Base-by-base conservation (phyloP, 2,113 vertebrate species). In the Telmatochromis sp. region DNA sequence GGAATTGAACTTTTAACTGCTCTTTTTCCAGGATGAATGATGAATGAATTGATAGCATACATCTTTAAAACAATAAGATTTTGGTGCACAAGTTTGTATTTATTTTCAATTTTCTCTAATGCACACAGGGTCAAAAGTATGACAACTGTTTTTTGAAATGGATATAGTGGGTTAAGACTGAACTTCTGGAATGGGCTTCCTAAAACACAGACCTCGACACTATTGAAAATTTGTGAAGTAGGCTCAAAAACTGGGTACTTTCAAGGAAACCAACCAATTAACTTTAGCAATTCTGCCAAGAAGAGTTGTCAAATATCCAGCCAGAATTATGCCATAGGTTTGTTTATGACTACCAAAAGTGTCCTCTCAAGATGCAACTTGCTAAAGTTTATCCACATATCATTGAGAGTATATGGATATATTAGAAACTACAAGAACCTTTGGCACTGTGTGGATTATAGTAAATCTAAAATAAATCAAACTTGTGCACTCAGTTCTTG, bases 381-480 rank as follows among this genome's bases (percentile, higher is more conserved):
- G 0, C 40, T 42, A 42, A 71, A 6, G 21, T 26, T 73, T 45
- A 26, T 26, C 40, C 4, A 73, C 9, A 17, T 26, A 28, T 73
- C 3, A 73, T 17, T 73, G 14, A 45, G 40, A 26, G 68, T 73
- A 9, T 4, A 23, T 73, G 68, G 21, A 45, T 45, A 73, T 73
- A 11, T 11, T 73, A 47, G 13, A 73, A 23, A 42, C 37, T 73
- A 42, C 21, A 45, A 26, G n/a, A 15, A 73, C 37, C n/a, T 45
- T 71, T 71, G 37, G 1, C 65, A 23, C 21, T 47, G 40, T 73
- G 68, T 45, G 21, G 21, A 75, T 75, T 26, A 45, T 26, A 47
- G 21, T 17, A 75, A 47, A 75, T 28, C 40, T 45, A 73, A 47
- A 73, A 28, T 17, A 28, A 73, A 73, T 73, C 40, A 45, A 73